Conservation (phyloP, 2,797 vertebrate species). For the Acridotheres tristis region DNA sequence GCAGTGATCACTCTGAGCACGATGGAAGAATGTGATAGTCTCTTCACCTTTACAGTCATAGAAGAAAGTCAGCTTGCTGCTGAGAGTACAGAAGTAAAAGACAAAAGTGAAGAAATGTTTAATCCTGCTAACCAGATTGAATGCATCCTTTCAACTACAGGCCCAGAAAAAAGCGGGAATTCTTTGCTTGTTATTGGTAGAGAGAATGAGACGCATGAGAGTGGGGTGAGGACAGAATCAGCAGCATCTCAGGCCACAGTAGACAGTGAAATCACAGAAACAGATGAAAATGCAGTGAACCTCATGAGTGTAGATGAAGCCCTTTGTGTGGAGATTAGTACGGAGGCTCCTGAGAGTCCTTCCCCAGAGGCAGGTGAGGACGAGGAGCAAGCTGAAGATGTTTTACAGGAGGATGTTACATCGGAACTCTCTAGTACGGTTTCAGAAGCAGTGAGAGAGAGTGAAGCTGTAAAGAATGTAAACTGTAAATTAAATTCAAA, state of each 20-base stretch:
- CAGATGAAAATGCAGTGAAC: not conserved
- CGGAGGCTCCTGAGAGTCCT: not conserved
- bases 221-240: not conserved
- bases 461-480: not conserved
- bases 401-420: not conserved
- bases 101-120: not conserved
- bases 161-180: not conserved
- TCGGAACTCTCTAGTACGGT: not conserved
- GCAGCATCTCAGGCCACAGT: not conserved
- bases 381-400: not conserved
- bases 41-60: slow-evolving; percentile 5
- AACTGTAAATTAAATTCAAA: not conserved
- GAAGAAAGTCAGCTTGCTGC: not conserved
- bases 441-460: not conserved
- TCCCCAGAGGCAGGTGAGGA: not conserved
- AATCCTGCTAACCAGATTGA: not conserved
- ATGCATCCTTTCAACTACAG: not conserved
- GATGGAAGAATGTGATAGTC: slow-evolving; percentile 17
- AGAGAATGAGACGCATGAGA: not conserved
- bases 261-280: not conserved
- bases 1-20: slow-evolving; percentile 16
- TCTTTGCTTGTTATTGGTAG: not conserved
- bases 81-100: not conserved
- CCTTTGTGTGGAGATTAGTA: not conserved
- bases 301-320: slow-evolving; percentile 9